Evolutionary conservation across 2,888 invertebrate species (phyloP).

Genomic region (Seira musarum): DNA sequence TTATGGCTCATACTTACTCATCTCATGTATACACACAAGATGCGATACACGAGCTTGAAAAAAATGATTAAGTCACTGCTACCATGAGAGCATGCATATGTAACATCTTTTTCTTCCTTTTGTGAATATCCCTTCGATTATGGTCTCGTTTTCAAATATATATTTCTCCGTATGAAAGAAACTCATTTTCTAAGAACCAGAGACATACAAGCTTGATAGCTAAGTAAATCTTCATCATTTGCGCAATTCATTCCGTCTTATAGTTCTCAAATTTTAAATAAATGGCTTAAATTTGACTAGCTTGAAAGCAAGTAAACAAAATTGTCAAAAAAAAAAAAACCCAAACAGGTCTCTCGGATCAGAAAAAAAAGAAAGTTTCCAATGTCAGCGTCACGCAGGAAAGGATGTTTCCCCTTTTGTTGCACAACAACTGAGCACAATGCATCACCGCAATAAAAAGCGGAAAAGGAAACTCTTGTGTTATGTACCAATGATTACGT

Average conservation of each 20-base stretch:
- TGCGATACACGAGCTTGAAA: not conserved
- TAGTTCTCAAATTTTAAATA: no score
- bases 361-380: no score
- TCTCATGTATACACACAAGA: not conserved
- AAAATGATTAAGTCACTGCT: conserved; percentile 2
- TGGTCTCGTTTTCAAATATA: not conserved
- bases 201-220: no score
- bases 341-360: no score
- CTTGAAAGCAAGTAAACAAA: no score
- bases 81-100: conserved; percentile 8
- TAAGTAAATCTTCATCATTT: no score
- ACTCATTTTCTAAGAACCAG: not conserved
- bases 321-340: no score
- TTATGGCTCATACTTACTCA: not conserved
- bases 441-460: conserved; percentile 13
- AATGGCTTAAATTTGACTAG: no score
- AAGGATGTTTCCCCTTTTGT: not conserved
- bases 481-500: conserved; percentile 21
- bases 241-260: no score
- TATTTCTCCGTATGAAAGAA: not conserved
- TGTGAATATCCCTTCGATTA: not conserved
- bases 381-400: not conserved
- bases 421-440: conserved; percentile 11
- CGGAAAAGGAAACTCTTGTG: conserved; percentile 22
- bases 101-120: conserved; percentile 15